Conservation (phyloP, 1,140 invertebrate species). For the Trypoxylus dichotomus region DNA sequence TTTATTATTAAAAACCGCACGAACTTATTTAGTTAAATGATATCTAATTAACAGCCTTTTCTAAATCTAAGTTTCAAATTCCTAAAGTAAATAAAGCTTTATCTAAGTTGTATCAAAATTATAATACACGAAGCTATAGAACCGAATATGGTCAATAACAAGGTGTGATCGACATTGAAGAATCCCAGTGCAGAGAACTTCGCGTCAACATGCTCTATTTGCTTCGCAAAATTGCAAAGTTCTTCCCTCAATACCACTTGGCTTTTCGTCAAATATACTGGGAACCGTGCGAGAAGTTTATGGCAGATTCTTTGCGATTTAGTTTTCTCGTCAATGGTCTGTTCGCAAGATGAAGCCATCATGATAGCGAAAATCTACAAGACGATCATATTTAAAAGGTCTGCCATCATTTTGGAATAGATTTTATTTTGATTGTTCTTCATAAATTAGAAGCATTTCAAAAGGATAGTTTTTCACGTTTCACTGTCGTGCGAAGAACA, state of each 20-base stretch:
- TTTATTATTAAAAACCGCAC: too few species aligned
- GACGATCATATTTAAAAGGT: too few species aligned
- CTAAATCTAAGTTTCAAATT: too few species aligned
- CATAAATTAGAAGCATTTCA: too few species aligned
- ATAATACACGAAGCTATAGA: constrained; percentile 25
- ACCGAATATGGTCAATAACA: constrained; percentile 25
- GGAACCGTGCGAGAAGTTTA: neutral
- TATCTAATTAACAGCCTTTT: too few species aligned
- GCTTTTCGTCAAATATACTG: neutral
- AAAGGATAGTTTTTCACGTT: too few species aligned
- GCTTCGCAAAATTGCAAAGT: neutral
- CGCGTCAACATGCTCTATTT: neutral
- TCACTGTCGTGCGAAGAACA: too few species aligned
- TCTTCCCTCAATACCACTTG: neutral
- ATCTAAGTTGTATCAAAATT: constrained; percentile 26
- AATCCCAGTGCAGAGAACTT: constrained; percentile 4
- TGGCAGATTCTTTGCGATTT: constrained; percentile 16
- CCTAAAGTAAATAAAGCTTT: neutral
- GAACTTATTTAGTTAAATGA: too few species aligned
- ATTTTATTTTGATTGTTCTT: too few species aligned
- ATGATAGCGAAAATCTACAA: constrained; percentile 1
- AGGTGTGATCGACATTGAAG: constrained; percentile 9
- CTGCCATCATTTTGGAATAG: too few species aligned
- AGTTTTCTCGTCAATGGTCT: neutral
- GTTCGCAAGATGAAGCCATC: constrained; percentile 11